Conservation (phyloP, 2,888 invertebrate genomes). For the Lasius fuliginosus region DNA sequence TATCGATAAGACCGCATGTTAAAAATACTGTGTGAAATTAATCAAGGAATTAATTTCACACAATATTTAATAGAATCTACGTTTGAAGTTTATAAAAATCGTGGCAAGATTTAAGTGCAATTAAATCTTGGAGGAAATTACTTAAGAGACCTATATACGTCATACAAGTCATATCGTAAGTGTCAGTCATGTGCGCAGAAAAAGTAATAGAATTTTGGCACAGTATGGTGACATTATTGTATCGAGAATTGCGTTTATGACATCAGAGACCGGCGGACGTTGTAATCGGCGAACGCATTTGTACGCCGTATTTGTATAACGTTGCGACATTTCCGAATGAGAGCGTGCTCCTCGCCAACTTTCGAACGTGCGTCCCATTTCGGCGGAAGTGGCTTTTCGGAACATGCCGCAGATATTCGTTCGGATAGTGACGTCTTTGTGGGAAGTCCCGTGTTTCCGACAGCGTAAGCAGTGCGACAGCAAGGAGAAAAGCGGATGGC, state of each 20-base stretch:
- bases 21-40: neutral
- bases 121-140: neutral
- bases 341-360: conserved; percentile 41
- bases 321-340: conserved; percentile 44
- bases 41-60: neutral
- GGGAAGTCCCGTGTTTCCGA: conserved; percentile 69
- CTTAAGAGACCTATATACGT: neutral
- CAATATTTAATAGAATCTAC: conserved; percentile 2
- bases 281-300: conserved; percentile 19
- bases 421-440: conserved; percentile 63
- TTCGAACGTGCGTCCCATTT: conserved; percentile 36
- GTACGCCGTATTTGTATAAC: conserved; percentile 24
- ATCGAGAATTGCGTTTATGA: conserved; percentile 12
- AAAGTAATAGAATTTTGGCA: conserved; percentile 8
- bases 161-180: neutral
- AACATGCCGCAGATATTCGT: conserved; percentile 56
- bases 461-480: conserved; percentile 50
- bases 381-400: conserved; percentile 40
- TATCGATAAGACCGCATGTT: neutral
- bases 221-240: neutral
- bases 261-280: conserved; percentile 8
- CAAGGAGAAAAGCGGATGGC: conserved; percentile 59
- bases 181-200: neutral
- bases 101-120: neutral
- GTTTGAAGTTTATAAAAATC: neutral